These are phyloP conservation scores for Ormia ochracea DNA, from an alignment of 2,888 invertebrate species.

Conservation along the genomic window DNA sequence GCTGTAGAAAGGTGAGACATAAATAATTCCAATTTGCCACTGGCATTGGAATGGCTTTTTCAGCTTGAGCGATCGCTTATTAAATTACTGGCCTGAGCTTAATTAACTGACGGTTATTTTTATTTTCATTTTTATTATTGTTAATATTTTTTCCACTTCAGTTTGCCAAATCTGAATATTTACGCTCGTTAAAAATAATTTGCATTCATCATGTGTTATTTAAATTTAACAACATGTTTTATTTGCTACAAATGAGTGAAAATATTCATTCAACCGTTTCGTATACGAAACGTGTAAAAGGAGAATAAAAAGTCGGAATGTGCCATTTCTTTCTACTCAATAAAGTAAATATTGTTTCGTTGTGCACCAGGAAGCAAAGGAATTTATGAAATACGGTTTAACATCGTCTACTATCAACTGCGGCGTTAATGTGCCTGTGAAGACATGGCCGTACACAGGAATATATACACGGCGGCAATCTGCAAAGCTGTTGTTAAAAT, in stretches of 20 bases:
- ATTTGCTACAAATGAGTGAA: constrained; percentile 44
- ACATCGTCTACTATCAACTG: background rate
- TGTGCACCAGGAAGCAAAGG: constrained; percentile 43
- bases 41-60: background rate
- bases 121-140: background rate
- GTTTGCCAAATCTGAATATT: background rate
- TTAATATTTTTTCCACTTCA: background rate
- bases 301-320: background rate
- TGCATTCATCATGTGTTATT: constrained; percentile 30
- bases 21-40: background rate
- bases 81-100: background rate
- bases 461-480: constrained; percentile 48
- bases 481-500: constrained; percentile 43
- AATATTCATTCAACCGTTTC: constrained; percentile 32
- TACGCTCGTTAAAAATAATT: constrained; percentile 25
- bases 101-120: background rate
- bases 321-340: constrained; percentile 37
- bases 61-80: background rate
- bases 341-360: constrained; percentile 48
- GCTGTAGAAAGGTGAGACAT: no score
- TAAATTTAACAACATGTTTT: constrained; percentile 33
- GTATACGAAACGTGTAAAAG: background rate
- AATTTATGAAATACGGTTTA: constrained; percentile 52
- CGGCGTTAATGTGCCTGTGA: constrained; percentile 37
- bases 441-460: no score